A percentile compares a stretch with the other conserved stretches of the same genome.
Evolutionary conservation across 2,888 invertebrate species (phyloP).

Genomic region (Urechis unicinctus): DNA sequence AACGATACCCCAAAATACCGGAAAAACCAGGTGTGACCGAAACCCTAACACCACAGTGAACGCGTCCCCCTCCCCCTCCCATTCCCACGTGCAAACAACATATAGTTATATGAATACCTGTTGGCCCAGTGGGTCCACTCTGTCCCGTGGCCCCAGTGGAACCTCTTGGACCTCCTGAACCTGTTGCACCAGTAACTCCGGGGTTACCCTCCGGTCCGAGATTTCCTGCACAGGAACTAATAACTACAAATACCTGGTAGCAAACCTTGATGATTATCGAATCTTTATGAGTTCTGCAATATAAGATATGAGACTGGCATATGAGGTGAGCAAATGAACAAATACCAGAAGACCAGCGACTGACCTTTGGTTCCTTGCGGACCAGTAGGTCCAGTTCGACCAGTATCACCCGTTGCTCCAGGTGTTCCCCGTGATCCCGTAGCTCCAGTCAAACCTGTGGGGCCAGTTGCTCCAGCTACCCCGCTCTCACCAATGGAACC

Average conservation of each 20-base stretch:
- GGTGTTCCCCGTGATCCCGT: slow-evolving; percentile 11
- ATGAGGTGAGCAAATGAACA: no score
- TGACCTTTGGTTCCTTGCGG: neutral
- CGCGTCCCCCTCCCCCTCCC: neutral
- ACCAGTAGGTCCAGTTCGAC: slow-evolving; percentile 8
- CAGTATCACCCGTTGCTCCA: slow-evolving; percentile 9
- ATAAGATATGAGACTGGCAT: no score
- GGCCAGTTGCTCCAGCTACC: slow-evolving; percentile 7
- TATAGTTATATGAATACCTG: neutral
- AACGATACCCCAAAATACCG: neutral
- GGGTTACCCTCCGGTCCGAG: neutral
- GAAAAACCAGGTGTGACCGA: neutral
- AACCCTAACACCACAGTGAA: neutral
- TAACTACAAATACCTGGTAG: no score
- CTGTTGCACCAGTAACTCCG: neutral
- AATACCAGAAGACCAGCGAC: no score
- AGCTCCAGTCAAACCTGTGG: slow-evolving; percentile 11
- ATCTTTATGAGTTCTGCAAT: no score
- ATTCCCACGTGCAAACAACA: neutral
- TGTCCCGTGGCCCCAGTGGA: neutral
- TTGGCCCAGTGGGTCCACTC: neutral
- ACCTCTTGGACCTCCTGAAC: neutral
- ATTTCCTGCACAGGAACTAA: no score
- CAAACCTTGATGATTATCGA: no score
- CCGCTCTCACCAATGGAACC: slow-evolving; percentile 9